Percentiles rank a stretch among this genome's conserved stretches.
Evolutionary conservation across 1,140 invertebrate species (phyloP).

Genomic region (Adelges cooleyi): DNA sequence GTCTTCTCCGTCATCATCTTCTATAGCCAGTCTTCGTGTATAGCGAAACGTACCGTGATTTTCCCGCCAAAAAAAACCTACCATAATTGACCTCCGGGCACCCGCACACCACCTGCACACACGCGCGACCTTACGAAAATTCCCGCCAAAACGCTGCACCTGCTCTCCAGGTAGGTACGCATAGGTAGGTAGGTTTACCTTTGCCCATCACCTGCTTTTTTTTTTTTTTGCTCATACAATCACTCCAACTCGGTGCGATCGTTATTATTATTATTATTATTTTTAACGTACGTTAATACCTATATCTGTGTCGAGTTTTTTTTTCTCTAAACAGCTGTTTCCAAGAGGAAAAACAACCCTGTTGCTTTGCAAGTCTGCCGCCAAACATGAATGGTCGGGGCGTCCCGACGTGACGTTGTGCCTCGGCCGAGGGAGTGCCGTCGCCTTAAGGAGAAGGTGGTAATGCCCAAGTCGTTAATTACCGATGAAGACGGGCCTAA

Average conservation of each 20-base stretch:
- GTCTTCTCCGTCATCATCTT: not conserved
- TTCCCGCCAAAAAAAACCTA: conserved; percentile 8
- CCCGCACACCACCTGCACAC: conserved; percentile 25
- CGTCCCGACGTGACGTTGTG: no score
- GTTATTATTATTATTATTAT: no score
- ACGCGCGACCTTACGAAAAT: conserved; percentile 17
- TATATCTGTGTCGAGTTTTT: not conserved
- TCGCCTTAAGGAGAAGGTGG: no score
- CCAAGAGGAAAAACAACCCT: not conserved
- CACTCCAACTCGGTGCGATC: not conserved
- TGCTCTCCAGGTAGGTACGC: not conserved
- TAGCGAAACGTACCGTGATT: not conserved
- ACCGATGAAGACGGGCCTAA: no score
- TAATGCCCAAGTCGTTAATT: no score
- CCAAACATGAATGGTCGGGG: no score
- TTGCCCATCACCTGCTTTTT: conserved; percentile 24
- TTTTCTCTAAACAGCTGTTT: conserved; percentile 7
- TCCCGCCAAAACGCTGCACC: conserved; percentile 24
- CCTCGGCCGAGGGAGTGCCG: no score
- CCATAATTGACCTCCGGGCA: conserved; percentile 14
- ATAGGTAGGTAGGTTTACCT: not conserved
- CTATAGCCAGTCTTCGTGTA: not conserved
- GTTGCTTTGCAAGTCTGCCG: not conserved
- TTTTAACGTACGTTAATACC: no score
- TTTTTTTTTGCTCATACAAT: not conserved